phyloP scores from a whole-genome alignment of 2,797 vertebrate species.

The Leucoraja ocellata region DNA sequence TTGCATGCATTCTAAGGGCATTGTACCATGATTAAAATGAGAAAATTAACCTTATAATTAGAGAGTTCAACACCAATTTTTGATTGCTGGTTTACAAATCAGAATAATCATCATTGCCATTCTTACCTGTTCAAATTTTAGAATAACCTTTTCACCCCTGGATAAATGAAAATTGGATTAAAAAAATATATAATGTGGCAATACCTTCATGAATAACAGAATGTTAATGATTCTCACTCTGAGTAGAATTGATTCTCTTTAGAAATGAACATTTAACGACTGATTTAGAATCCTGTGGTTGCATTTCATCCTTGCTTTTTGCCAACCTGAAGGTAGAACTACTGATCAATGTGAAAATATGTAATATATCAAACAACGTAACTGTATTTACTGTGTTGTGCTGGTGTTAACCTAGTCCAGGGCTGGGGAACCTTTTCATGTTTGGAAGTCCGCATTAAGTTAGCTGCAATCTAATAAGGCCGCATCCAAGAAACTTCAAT shows the following conservation, averaged over 20 bases:
- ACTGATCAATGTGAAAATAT: not conserved
- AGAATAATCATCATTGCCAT: conserved; percentile 36
- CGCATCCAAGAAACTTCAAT: too few species aligned
- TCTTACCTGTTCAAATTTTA: conserved; percentile 35
- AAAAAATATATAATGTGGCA: conserved; percentile 24
- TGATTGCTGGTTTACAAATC: conserved; percentile 39
- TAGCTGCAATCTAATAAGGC: too few species aligned
- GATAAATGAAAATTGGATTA: conserved; percentile 36
- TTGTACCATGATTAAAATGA: conserved; percentile 38
- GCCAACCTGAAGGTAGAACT: not conserved
- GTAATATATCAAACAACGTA: not conserved
- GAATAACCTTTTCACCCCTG: conserved; percentile 33
- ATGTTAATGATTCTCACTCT: conserved; percentile 6
- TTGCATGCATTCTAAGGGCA: conserved; percentile 15
- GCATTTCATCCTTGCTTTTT: not conserved
- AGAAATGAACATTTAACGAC: not conserved
- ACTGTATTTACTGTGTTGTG: not conserved
- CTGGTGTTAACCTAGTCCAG: not conserved
- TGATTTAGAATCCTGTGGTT: not conserved
- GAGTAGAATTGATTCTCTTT: conserved; percentile 23
- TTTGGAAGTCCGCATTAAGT: too few species aligned
- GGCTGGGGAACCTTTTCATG: too few species aligned
- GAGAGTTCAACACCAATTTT: conserved; percentile 39
- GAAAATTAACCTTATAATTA: conserved; percentile 39
- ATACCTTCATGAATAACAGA: conserved; percentile 22